These are phyloP conservation scores for Eupithecia subumbrata DNA, from an alignment of 2,888 invertebrate genomes.

Conservation along the genomic window DNA sequence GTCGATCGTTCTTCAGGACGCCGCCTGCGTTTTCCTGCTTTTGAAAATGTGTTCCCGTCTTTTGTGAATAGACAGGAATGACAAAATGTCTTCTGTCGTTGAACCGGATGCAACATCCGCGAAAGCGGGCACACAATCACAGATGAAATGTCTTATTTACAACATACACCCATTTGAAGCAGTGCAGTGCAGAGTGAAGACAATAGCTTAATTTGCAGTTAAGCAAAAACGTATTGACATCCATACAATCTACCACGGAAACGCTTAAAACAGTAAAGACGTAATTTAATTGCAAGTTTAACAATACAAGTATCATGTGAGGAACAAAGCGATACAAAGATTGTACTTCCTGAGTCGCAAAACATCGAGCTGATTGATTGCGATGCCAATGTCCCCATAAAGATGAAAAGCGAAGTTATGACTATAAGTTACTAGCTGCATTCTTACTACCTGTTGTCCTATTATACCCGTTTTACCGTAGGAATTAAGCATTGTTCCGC, in stretches of 20 bases:
- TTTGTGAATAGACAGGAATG: not conserved
- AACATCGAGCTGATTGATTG: not conserved
- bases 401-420: constrained; percentile 1
- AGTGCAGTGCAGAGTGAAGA: not conserved
- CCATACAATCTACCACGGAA: constrained; percentile 19
- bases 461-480: too few relatives aligned
- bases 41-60: too few relatives aligned
- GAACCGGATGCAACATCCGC: constrained; percentile 1
- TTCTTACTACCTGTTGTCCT: too few relatives aligned
- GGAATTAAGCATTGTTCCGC: too few relatives aligned
- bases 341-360: not conserved
- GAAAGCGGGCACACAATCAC: not conserved
- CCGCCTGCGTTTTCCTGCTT: too few relatives aligned
- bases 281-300: constrained; percentile 1
- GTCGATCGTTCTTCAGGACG: too few relatives aligned
- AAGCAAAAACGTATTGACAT: not conserved
- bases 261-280: constrained; percentile 4
- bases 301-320: constrained; percentile 10
- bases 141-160: not conserved
- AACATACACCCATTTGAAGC: not conserved
- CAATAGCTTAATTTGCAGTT: constrained; percentile 11
- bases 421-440: not conserved
- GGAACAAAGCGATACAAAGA: not conserved
- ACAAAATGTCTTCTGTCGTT: not conserved
- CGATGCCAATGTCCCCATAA: not conserved